Evolutionary conservation across 2,888 invertebrate genomes (phyloP).

Genomic region (Notocelia uddmanniana): DNA sequence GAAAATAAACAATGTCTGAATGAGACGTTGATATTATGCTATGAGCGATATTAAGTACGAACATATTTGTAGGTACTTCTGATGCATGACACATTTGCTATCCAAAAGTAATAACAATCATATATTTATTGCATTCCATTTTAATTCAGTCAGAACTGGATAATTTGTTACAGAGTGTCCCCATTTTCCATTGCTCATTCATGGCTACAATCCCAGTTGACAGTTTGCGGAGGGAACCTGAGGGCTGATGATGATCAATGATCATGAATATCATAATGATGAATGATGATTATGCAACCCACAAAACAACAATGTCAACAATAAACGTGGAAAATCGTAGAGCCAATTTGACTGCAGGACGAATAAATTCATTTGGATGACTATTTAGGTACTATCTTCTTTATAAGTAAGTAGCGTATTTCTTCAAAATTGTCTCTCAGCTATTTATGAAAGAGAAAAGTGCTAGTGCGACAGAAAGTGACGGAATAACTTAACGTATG

Average conservation of each 20-base stretch:
- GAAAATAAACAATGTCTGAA: not conserved
- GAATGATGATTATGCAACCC: too few relatives aligned
- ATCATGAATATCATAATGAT: too few relatives aligned
- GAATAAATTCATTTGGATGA: not conserved
- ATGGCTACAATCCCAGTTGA: too few relatives aligned
- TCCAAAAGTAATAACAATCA: not conserved
- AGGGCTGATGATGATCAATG: too few relatives aligned
- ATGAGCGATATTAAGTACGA: not conserved
- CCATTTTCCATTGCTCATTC: too few relatives aligned
- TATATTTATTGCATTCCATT: too few relatives aligned
- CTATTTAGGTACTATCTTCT: not conserved
- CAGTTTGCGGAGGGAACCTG: too few relatives aligned
- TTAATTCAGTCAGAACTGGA: too few relatives aligned
- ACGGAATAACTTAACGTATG: slow-evolving; percentile 28
- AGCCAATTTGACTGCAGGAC: not conserved
- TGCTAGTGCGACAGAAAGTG: slow-evolving; percentile 31
- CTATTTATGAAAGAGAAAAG: slow-evolving; percentile 30
- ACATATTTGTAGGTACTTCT: not conserved
- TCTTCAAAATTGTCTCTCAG: not conserved
- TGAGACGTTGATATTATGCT: not conserved
- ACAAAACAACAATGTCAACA: too few relatives aligned
- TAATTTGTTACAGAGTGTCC: too few relatives aligned
- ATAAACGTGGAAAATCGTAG: too few relatives aligned
- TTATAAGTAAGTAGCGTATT: not conserved
- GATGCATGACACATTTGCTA: not conserved